Base-by-base conservation (phyloP, 2,797 vertebrate species). In the Myotis daubentonii region DNA sequence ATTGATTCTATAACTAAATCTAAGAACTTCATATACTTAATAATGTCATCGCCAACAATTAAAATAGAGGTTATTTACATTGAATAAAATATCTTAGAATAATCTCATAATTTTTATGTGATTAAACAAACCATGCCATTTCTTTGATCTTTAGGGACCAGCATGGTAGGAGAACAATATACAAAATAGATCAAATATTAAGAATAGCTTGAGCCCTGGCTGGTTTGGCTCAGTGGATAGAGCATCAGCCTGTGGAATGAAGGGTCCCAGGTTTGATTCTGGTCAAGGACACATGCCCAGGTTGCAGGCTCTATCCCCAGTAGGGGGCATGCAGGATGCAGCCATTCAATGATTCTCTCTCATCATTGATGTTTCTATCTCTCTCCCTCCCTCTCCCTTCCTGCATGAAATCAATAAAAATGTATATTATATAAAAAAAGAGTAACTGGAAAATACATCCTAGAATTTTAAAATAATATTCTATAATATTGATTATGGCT, bases 161-260 rank as follows among this genome's bases (percentile, higher is more conserved):
- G 4, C 1, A 2, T 76, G 38, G 12, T 57, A 71, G 20, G 22
- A 74, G 22, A 72, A 38, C 4, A 86, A 36, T 36, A 47, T 66
- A 68, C 10, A 4, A 86, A 94, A 74, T 47, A 76, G 36, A 74
- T 68, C 13, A 92, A 75, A 92, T 89, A 78, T 94, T 70, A 62
- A 70, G 9, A 70, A 23, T 57, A 80, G 20, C 8, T 51, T n/a
- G n/a, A 94, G 11, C 57, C 5, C 25, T 60, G 57, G 25, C 60
- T 62, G 60, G 13, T 62, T 62, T 62, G 2, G 60, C 12, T 30
- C 60, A 30, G 60, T 62, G 28, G 60, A 30, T 62, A 15, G 13
- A 62, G 28, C 6, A 6, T 62, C 28, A 62, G 60, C 60, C 60
- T 30, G 12, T 62, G 60, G 28, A 62, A 13, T 62, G 60, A 62